These are phyloP conservation scores for Drosophila limbata DNA, from an alignment of 2,888 invertebrate genomes.

Conservation along the genomic window DNA sequence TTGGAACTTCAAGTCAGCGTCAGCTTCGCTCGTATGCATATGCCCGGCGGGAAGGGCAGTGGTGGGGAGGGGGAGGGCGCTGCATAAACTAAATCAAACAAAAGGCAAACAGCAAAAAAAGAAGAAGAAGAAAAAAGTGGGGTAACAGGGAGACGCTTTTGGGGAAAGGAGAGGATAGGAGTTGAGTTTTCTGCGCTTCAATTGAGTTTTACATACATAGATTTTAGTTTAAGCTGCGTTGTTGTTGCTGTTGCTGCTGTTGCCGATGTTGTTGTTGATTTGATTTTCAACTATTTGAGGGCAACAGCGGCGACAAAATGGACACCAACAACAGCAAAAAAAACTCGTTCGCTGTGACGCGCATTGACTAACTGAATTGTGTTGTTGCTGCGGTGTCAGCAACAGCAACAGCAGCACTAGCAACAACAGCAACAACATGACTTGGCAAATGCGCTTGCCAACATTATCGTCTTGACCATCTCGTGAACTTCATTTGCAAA, in stretches of 20 bases:
- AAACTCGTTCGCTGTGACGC: conserved; percentile 75
- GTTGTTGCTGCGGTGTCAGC: conserved; percentile 56
- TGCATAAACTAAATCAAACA: conserved; percentile 78
- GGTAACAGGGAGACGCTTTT: conserved; percentile 50
- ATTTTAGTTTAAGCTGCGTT: conserved; percentile 51
- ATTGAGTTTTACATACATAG: conserved; percentile 75
- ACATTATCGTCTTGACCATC: conserved; percentile 81
- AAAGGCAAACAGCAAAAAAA: conserved; percentile 71
- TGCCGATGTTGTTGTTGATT: conserved; percentile 74
- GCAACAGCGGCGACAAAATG: conserved; percentile 75
- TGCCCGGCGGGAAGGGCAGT: conserved; percentile 25
- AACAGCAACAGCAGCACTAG: conserved; percentile 11
- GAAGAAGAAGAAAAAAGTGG: conserved; percentile 49
- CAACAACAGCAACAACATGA: conserved; percentile 58
- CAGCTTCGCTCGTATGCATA: conserved; percentile 55
- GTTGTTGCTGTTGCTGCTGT: conserved; percentile 46
- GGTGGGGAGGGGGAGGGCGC: conserved; percentile 10
- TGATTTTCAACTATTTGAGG: conserved; percentile 80
- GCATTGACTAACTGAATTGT: conserved; percentile 67
- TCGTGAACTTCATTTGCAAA: conserved; percentile 81
- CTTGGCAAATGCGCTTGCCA: conserved; percentile 81
- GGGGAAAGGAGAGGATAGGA: conserved; percentile 16
- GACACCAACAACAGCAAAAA: conserved; percentile 65
- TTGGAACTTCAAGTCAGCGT: conserved; percentile 64
- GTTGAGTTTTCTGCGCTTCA: conserved; percentile 70